A percentile compares a stretch with the other conserved stretches of the same genome.
phyloP scores from a whole-genome alignment of 2,888 invertebrate species.

The Apodemia duryi region DNA sequence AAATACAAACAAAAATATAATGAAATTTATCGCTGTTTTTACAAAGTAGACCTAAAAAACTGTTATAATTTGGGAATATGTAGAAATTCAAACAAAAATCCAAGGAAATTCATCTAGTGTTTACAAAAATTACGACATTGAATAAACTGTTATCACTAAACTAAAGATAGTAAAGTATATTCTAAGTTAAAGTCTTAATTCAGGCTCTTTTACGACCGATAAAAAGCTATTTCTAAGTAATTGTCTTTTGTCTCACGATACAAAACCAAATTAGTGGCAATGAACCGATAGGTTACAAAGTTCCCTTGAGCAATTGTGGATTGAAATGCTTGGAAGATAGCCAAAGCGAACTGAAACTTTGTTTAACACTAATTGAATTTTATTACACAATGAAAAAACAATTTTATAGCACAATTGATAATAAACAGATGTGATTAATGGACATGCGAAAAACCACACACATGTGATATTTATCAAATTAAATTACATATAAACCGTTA shows the following conservation, averaged over 20 bases:
- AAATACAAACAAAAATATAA: too few relatives aligned
- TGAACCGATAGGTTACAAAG: conserved; percentile 41
- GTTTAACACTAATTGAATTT: conserved; percentile 67
- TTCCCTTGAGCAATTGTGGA: conserved; percentile 49
- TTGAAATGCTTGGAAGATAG: conserved; percentile 59
- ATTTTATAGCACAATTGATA: not conserved
- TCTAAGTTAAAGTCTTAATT: conserved; percentile 27
- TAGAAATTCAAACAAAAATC: too few relatives aligned
- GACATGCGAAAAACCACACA: not conserved
- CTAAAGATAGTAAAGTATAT: not conserved
- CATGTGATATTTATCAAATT: too few relatives aligned
- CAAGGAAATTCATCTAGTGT: too few relatives aligned
- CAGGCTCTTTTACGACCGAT: conserved; percentile 30
- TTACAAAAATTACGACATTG: not conserved
- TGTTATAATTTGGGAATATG: not conserved
- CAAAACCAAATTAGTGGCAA: conserved; percentile 52
- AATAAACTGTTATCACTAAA: not conserved
- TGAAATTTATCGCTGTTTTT: too few relatives aligned
- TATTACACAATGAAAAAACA: conserved; percentile 32
- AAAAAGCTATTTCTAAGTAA: conserved; percentile 43
- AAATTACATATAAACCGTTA: too few relatives aligned
- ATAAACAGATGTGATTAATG: not conserved
- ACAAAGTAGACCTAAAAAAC: too few relatives aligned
- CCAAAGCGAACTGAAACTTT: conserved; percentile 63
- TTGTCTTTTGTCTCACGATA: conserved; percentile 46